phyloP scores from a whole-genome alignment of 2,888 invertebrate genomes.

The Folsomia candida region DNA sequence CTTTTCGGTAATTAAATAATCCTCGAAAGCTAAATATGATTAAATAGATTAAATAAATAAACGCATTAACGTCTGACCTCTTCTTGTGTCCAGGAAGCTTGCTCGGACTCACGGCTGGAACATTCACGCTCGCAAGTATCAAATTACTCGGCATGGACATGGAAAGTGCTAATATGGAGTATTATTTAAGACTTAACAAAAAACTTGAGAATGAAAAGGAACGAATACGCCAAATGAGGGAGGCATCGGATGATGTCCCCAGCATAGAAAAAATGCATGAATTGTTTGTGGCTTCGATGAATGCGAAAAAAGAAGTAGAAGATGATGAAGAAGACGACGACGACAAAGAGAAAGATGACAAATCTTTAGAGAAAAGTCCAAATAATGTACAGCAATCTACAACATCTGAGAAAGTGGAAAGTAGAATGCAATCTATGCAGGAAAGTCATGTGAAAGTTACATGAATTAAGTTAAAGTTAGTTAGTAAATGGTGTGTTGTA shows the following conservation, averaged over 20 bases:
- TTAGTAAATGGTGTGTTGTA: too few species aligned
- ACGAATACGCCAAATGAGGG: slow-evolving; percentile 55
- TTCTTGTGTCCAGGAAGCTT: slow-evolving; percentile 61
- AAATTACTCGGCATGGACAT: slow-evolving; percentile 63
- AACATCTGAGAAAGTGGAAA: not conserved
- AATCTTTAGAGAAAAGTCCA: too few species aligned
- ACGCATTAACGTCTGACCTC: too few species aligned
- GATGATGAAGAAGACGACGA: too few species aligned
- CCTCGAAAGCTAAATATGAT: not conserved
- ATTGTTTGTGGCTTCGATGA: not conserved
- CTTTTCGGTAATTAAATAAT: slow-evolving; percentile 60
- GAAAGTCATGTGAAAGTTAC: not conserved
- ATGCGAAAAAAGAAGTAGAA: not conserved
- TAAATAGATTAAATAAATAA: too few species aligned
- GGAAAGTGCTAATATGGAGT: slow-evolving; percentile 59
- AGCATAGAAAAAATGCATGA: slow-evolving; percentile 5
- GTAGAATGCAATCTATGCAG: not conserved
- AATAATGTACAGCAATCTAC: too few species aligned
- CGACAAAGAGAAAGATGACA: too few species aligned
- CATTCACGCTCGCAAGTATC: slow-evolving; percentile 59
- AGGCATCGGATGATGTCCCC: slow-evolving; percentile 38
- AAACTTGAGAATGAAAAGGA: slow-evolving; percentile 56
- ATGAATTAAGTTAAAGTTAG: too few species aligned
- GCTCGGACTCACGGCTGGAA: slow-evolving; percentile 64
- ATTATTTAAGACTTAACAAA: slow-evolving; percentile 60